Evolutionary conservation across 2,113 vertebrate species (phyloP).

Genomic region (Hoplias malabaricus): DNA sequence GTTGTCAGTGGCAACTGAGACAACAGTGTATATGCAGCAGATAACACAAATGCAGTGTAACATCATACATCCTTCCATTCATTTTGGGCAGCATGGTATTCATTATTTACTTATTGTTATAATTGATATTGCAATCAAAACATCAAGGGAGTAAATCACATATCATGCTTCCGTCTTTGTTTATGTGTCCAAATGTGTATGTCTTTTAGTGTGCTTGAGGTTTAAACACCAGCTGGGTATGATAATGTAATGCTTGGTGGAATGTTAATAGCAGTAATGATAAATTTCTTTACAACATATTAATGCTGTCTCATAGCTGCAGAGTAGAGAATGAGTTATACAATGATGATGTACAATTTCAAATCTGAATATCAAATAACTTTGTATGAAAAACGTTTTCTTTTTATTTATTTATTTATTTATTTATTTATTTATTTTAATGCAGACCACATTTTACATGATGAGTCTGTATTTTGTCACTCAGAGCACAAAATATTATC

Average conservation of each 20-base stretch:
- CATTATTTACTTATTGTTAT: background rate
- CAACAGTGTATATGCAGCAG: too few species aligned
- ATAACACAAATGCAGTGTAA: too few species aligned
- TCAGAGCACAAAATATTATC: too few species aligned
- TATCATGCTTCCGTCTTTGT: background rate
- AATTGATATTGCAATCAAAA: background rate
- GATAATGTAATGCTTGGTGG: constrained; percentile 9
- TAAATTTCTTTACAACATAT: background rate
- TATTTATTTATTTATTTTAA: too few species aligned
- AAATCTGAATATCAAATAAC: too few species aligned
- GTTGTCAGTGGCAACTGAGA: too few species aligned
- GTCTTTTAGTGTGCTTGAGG: constrained; percentile 29
- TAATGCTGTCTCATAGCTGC: background rate
- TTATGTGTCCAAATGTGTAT: background rate
- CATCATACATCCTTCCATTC: background rate
- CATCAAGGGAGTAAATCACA: background rate
- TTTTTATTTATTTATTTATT: too few species aligned
- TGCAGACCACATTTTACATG: too few species aligned
- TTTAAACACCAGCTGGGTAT: constrained; percentile 20
- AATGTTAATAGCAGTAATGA: constrained; percentile 25
- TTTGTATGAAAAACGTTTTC: too few species aligned
- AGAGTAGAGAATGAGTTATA: background rate
- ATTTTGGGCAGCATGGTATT: background rate
- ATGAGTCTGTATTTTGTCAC: too few species aligned
- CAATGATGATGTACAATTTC: background rate